Base-by-base conservation (phyloP, 2,888 invertebrate species). In the Cyrtodaria siliqua region DNA sequence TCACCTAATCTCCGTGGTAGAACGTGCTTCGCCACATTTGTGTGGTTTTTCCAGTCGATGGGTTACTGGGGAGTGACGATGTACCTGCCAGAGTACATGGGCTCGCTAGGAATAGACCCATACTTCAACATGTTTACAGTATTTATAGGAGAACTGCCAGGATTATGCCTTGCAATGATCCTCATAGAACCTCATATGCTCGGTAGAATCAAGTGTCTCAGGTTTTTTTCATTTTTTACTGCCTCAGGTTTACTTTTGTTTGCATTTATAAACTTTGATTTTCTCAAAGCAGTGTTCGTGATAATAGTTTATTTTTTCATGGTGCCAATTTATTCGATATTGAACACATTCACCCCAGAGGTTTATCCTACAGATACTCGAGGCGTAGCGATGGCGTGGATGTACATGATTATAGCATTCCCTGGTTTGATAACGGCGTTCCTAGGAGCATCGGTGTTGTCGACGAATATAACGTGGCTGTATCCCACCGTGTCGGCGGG, bases 21-120 rank as follows among this genome's bases (percentile, higher is more conserved):
- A 38, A 88, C 89, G 6, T 18, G 87, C 0, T 73, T 83, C 24
- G 74, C 86, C 3, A 82, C 86, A 1, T 24, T 82, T 4, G 83
- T 89, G 14, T 90, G 90, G 90, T 84, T 89, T 42, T 75, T 87
- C 1, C 89, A 90, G 72, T 87, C 89, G 2, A 78, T 87, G 26
- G 90, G 90, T 4, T 90, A 84, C 68, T 90, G 90, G 90, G 87
- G 90, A 12, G 87, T 89, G 2, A 89, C 89, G 0, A 78, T 87
- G 44, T 89, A 89, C 63, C 81, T 90, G 0, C 90, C 90, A 20
- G 87, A 87, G 61, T 90, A 89, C 70, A 86, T 89, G 85, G 70
- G 72, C 14, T 81, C 83, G 0, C 68, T 85, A 26, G 87, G 86
- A 8, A 84, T 87, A 8, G 86, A 89, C 50, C 82, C 87, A 6